These are phyloP conservation scores for Ameiurus melas DNA, from an alignment of 2,113 vertebrate genomes.

Conservation along the genomic window DNA sequence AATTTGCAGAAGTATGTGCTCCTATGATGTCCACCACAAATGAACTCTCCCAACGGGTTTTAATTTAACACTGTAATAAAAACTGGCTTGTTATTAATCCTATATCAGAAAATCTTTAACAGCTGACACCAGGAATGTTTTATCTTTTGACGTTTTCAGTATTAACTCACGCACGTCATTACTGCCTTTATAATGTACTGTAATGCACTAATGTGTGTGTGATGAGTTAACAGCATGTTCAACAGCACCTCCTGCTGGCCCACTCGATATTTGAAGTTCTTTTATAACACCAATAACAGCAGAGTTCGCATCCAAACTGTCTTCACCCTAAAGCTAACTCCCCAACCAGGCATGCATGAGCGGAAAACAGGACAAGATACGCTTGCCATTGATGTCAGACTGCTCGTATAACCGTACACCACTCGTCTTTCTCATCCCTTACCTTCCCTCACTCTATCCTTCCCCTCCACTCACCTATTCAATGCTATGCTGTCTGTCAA, in stretches of 20 bases:
- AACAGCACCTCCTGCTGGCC: constrained; percentile 43
- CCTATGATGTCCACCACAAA: neutral
- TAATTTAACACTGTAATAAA: constrained; percentile 15
- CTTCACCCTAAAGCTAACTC: constrained; percentile 64
- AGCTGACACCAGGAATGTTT: constrained; percentile 19
- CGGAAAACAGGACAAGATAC: constrained; percentile 73
- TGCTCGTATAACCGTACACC: constrained; percentile 64
- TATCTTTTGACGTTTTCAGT: neutral
- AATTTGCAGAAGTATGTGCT: neutral
- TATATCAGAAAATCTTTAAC: neutral
- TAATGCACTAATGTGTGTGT: constrained; percentile 43
- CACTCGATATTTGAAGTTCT: neutral
- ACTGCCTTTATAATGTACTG: constrained; percentile 16
- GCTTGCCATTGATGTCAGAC: constrained; percentile 93
- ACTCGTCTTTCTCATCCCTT: constrained; percentile 12
- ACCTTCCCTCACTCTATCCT: constrained; percentile 50
- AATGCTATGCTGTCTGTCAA: neutral
- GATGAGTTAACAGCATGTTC: constrained; percentile 60
- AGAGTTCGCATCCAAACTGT: constrained; percentile 9
- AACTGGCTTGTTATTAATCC: neutral
- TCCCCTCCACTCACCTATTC: constrained; percentile 44
- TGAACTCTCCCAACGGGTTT: neutral
- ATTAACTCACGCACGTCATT: constrained; percentile 8
- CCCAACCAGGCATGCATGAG: constrained; percentile 66
- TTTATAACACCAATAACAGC: constrained; percentile 31